These are phyloP conservation scores for Echinops telfairi DNA, from an alignment of 2,113 vertebrate species.

Conservation along the genomic window DNA sequence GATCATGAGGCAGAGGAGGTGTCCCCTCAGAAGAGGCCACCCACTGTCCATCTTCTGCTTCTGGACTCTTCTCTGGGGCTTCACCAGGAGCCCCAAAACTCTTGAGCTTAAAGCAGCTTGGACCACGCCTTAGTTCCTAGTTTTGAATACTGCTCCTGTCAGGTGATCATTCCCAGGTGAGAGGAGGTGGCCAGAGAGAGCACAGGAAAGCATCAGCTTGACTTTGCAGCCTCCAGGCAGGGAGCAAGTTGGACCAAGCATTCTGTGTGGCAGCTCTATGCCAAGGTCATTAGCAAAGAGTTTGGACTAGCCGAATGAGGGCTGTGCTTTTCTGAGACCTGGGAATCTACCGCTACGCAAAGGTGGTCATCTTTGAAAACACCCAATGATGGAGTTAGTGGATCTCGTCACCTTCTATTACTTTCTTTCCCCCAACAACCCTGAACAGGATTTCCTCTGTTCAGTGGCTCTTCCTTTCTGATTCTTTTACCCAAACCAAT, in stretches of 20 bases:
- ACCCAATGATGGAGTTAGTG: background rate
- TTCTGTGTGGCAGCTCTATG: background rate
- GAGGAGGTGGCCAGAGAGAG: constrained; percentile 20
- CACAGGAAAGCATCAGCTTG: background rate
- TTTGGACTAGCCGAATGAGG: background rate
- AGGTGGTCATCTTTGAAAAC: background rate
- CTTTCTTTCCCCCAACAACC: background rate
- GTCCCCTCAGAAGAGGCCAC: fast-evolving
- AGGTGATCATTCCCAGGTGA: constrained; percentile 14
- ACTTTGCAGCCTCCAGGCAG: background rate
- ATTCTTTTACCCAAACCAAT: constrained; percentile 19
- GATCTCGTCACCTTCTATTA: background rate
- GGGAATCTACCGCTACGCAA: constrained; percentile 38
- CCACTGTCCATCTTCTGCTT: constrained; percentile 42
- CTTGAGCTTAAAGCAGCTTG: constrained; percentile 35
- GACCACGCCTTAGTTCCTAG: constrained; percentile 48
- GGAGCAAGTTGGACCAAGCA: background rate
- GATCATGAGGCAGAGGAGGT: constrained; percentile 29
- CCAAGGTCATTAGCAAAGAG: constrained; percentile 37
- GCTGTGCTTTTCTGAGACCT: constrained; percentile 16
- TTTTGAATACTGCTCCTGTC: constrained; percentile 60
- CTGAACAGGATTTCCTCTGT: constrained; percentile 44
- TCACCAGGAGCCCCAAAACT: constrained; percentile 16
- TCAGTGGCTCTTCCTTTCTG: background rate
- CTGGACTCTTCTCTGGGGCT: background rate